phyloP scores from a whole-genome alignment of 2,113 vertebrate species.

The Phyllostomus hastatus region DNA sequence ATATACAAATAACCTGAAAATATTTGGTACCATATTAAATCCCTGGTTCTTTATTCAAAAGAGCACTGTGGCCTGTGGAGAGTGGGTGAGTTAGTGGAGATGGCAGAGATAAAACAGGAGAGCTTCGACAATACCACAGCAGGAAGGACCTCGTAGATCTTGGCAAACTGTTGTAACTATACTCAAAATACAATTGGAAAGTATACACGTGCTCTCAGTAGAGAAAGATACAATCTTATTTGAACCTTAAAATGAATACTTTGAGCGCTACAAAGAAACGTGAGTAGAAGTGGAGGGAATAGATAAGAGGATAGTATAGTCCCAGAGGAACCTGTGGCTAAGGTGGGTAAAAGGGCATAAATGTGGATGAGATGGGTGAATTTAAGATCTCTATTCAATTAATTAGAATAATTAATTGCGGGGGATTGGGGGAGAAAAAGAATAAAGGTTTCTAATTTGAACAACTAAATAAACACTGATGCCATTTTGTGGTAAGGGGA shows the following conservation, averaged over 20 bases:
- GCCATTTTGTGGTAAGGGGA: not conserved
- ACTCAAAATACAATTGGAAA: not conserved
- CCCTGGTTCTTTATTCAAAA: not conserved
- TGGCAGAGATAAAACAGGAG: rapidly evolving
- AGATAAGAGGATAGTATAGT: not conserved
- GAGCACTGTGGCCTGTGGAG: not conserved
- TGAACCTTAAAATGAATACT: not conserved
- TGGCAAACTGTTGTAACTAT: not conserved
- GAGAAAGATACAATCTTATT: not conserved
- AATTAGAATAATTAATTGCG: not conserved
- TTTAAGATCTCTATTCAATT: not conserved
- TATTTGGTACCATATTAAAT: not conserved
- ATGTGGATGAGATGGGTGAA: no score
- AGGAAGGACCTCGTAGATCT: not conserved
- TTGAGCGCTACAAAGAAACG: not conserved
- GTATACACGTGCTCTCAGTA: not conserved
- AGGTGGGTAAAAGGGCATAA: not conserved
- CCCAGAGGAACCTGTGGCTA: not conserved
- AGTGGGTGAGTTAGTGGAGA: not conserved
- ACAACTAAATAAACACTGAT: not conserved
- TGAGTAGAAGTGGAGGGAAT: not conserved
- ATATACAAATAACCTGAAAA: not conserved
- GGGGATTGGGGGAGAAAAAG: not conserved
- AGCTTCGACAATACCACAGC: not conserved
- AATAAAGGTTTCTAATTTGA: not conserved